Percentiles rank a stretch among this genome's conserved stretches.
These are phyloP conservation scores for Branchinecta lynchi DNA, from an alignment of 1,140 invertebrate species.

Conservation along the genomic window DNA sequence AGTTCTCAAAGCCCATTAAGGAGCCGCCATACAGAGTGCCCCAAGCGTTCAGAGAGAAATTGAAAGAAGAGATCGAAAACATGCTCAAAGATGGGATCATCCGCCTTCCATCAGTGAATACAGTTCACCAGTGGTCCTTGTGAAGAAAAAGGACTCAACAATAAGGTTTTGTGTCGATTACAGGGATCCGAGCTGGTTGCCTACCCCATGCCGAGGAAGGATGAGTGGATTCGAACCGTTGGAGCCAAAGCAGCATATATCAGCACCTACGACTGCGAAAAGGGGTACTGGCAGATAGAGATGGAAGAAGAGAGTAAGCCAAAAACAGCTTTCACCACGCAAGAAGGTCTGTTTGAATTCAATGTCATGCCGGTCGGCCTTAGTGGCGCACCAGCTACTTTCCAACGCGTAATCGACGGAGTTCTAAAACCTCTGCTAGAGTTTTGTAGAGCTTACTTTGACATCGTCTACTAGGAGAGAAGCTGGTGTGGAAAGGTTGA, in stretches of 20 bases:
- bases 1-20: too few species aligned
- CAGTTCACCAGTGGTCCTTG: conserved; percentile 34
- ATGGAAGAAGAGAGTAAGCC: conserved; percentile 29
- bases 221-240: conserved; percentile 32
- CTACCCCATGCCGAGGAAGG: conserved; percentile 39
- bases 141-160: conserved; percentile 36
- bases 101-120: conserved; percentile 32
- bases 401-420: conserved; percentile 26
- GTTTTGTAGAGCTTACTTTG: too few species aligned
- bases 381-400: conserved; percentile 22
- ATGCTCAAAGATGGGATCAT: conserved; percentile 33
- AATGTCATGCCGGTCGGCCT: conserved; percentile 28
- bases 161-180: conserved; percentile 38
- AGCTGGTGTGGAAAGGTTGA: too few species aligned
- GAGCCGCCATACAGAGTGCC: too few species aligned
- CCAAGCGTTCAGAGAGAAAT: too few species aligned
- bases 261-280: conserved; percentile 33
- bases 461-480: too few species aligned
- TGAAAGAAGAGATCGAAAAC: too few species aligned
- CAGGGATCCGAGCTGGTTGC: conserved; percentile 29
- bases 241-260: conserved; percentile 31
- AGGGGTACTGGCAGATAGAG: conserved; percentile 38
- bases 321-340: conserved; percentile 35
- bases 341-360: conserved; percentile 28
- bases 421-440: conserved; percentile 22